These are phyloP conservation scores for Ichneumoninae sp. DNA, from an alignment of 2,888 invertebrate species.

Conservation along the genomic window DNA sequence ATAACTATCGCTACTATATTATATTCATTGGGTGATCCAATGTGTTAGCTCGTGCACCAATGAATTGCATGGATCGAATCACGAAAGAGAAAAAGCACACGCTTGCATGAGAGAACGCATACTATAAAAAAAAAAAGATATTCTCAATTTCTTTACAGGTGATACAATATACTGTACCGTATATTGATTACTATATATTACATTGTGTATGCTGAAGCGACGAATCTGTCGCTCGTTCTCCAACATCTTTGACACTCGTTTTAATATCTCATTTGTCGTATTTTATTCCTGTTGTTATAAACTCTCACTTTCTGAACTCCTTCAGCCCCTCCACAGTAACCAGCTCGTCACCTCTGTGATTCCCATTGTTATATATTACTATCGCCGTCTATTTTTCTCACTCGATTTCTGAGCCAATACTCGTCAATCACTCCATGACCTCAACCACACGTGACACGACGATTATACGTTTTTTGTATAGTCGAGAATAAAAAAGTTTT, in stretches of 20 bases:
- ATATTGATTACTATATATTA: constrained; percentile 43
- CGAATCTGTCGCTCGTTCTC: constrained; percentile 38
- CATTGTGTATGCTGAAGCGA: constrained; percentile 42
- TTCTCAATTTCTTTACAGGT: constrained; percentile 77
- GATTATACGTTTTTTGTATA: neutral
- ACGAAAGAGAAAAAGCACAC: constrained; percentile 70
- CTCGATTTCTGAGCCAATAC: neutral
- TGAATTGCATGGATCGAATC: constrained; percentile 73
- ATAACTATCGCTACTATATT: constrained; percentile 48
- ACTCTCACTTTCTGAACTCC: neutral
- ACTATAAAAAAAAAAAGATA: constrained; percentile 71
- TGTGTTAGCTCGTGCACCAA: constrained; percentile 80
- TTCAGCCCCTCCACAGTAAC: neutral
- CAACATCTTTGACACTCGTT: constrained; percentile 36
- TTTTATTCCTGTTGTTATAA: constrained; percentile 24
- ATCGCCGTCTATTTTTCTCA: constrained; percentile 15
- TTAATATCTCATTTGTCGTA: constrained; percentile 26
- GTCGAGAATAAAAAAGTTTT: neutral
- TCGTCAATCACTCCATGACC: constrained; percentile 11
- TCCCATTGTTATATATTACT: neutral
- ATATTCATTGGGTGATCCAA: constrained; percentile 59
- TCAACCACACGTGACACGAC: neutral
- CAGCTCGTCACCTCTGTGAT: constrained; percentile 15
- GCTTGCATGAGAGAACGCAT: constrained; percentile 77
- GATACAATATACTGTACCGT: constrained; percentile 29